Conservation (phyloP, 2,113 vertebrate genomes). For the Propithecus coquereli region DNA sequence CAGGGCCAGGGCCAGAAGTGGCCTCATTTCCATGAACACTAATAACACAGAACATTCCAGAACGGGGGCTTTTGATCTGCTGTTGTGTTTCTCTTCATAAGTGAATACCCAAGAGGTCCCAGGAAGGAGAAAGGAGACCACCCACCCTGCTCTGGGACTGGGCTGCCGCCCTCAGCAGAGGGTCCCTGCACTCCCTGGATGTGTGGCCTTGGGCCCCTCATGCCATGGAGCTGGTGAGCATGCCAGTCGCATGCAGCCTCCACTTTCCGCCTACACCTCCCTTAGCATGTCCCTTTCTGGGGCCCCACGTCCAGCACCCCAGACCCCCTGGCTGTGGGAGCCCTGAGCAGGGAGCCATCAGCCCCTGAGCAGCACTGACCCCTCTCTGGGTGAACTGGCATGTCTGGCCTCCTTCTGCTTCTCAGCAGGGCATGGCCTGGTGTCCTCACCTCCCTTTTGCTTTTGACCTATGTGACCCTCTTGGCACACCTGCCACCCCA, state of each 20-base stretch:
- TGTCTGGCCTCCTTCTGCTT: neutral
- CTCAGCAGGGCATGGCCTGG: neutral
- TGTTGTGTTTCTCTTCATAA: neutral
- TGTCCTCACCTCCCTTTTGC: neutral
- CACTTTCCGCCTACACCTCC: rapidly evolving
- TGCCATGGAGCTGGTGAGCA: neutral
- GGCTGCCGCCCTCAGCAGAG: neutral
- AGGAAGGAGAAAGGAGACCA: neutral
- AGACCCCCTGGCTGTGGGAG: neutral
- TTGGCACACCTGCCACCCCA: neutral
- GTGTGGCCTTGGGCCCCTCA: too few species aligned
- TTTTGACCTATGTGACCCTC: neutral
- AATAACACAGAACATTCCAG: neutral
- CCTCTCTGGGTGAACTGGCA: neutral
- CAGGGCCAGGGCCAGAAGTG: neutral
- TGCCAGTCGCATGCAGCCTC: neutral
- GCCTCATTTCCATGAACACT: neutral
- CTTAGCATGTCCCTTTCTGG: neutral
- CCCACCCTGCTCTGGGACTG: neutral
- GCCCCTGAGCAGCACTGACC: neutral
- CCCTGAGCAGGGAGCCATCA: neutral
- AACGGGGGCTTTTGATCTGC: neutral
- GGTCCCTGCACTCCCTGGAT: too few species aligned
- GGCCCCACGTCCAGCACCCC: neutral
- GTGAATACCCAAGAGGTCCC: neutral